Base-by-base conservation (phyloP, 1,140 invertebrate species). In the Stegodyphus mimosarum region DNA sequence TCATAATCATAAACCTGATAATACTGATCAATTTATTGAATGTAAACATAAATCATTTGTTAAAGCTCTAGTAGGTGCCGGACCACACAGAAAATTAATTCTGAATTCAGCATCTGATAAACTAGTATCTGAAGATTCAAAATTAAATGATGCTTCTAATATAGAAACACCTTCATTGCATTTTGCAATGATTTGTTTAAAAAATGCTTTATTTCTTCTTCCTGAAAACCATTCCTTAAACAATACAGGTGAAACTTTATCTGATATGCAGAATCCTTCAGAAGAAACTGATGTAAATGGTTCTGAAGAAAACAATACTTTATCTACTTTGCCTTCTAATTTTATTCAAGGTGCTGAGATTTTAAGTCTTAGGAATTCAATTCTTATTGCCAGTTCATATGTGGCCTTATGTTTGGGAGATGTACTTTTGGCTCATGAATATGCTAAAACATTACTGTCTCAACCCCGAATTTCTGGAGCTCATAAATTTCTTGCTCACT, bases 101-200 rank as follows among this genome's bases (percentile, higher is more conserved):
- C 66, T 88, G 67, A 70, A 84, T 51, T 76, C 81, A 6, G 79
- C 77, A n/a, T 69, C 67, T 49, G 60, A 75, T 10, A 87, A 81
- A 70, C 60, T 48, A 7, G 52, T 60, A 3, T 33, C 5, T 64
- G 76, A 78, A n/a, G 74, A 77, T 48, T 48, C 60, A 18, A 78
- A 86, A 49, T 18, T 18, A 13, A 67, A 6, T 70, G 48, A n/a
- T 6, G 18, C 15, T 13, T 86, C 89, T 52, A 89, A 95, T 3
- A 95, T 97, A 83, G 96, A 96, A 70, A 94, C 95, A 66, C 92
- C 96, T 5, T 96, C 95, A n/a, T 90, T 98, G 70, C 95, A 97
- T 90, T 98, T 98, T 92, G 96, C 95, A 11, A 93, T 94, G 11
- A 89, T 98, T 7, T 98, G 96, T 90, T 89, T 98, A 67, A 93